These are phyloP conservation scores for Yponomeuta cagnagella DNA, from an alignment of 2,888 invertebrate species.

Conservation along the genomic window DNA sequence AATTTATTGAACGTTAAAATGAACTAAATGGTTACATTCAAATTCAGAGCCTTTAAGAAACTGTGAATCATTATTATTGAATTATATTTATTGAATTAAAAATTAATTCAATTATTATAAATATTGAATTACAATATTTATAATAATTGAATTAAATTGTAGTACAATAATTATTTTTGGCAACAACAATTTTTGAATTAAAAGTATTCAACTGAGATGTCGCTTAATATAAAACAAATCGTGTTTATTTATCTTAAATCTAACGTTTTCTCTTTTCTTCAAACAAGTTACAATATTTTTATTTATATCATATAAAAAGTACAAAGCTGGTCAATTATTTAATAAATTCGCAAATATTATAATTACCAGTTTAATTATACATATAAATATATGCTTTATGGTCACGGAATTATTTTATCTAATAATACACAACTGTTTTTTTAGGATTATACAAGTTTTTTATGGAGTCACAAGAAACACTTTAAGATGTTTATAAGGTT, in stretches of 20 bases:
- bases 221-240: background rate
- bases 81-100: background rate
- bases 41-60: no score
- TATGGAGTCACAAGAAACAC: background rate
- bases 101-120: background rate
- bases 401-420: conserved; percentile 6
- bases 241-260: background rate
- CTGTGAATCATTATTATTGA: no score
- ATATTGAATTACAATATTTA: background rate
- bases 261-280: conserved; percentile 19
- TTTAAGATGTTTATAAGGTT: background rate
- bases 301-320: conserved; percentile 8
- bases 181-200: no score
- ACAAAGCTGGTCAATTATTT: conserved; percentile 7
- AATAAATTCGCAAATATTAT: background rate
- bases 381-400: no score
- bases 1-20: no score
- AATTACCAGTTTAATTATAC: background rate
- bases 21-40: no score
- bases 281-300: conserved; percentile 5
- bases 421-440: background rate
- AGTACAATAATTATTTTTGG: background rate
- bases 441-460: conserved; percentile 3
- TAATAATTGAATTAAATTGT: background rate
- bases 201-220: background rate